A percentile compares a stretch with the other conserved stretches of the same genome.
These are phyloP conservation scores for Drosophila ficusphila DNA, from an alignment of 1,140 invertebrate genomes.

Conservation along the genomic window DNA sequence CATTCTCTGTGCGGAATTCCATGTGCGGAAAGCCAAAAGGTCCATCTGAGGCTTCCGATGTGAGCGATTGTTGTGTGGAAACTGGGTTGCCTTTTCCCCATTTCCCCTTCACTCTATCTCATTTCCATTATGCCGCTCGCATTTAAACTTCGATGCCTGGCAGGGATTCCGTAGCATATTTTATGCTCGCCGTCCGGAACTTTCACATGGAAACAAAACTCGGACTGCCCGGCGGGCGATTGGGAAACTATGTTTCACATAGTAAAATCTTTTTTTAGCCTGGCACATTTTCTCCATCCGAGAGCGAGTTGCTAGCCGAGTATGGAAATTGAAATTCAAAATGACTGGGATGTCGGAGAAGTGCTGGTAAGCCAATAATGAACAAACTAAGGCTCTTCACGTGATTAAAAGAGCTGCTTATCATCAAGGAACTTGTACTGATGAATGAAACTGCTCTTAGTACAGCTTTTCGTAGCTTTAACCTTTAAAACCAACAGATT, in stretches of 20 bases:
- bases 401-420: constrained; percentile 52
- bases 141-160: constrained; percentile 28
- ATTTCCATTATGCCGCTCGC: constrained; percentile 3
- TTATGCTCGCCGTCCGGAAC: neutral
- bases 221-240: constrained; percentile 4
- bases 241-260: constrained; percentile 13
- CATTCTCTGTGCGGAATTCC: constrained; percentile 9
- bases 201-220: constrained; percentile 13
- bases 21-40: neutral
- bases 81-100: too few relatives aligned
- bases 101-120: neutral
- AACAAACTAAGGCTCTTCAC: constrained; percentile 26
- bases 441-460: neutral
- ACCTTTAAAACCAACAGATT: neutral
- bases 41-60: constrained; percentile 12
- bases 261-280: neutral
- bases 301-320: neutral
- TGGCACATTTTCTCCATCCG: neutral
- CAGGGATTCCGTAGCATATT: neutral
- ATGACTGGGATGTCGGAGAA: neutral
- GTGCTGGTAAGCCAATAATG: constrained; percentile 2
- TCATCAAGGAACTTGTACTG: neutral
- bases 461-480: too few relatives aligned
- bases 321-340: constrained; percentile 15
- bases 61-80: constrained; percentile 20